Percentiles rank a stretch among this genome's conserved stretches.
These are phyloP conservation scores for Argopecten irradians DNA, from an alignment of 1,140 invertebrate species.

Conservation along the genomic window DNA sequence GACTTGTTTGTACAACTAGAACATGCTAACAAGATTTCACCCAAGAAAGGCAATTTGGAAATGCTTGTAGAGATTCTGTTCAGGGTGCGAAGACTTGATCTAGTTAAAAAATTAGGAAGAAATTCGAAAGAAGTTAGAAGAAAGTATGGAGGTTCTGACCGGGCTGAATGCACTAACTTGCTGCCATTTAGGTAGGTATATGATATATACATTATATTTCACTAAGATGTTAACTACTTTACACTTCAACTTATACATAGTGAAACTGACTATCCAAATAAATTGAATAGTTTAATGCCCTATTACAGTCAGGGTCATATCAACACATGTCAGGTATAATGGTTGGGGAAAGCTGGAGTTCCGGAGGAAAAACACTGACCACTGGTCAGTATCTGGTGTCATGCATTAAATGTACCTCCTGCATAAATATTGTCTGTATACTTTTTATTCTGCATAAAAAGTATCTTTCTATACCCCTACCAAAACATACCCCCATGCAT, in stretches of 20 bases:
- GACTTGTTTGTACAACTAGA: slow-evolving; percentile 42
- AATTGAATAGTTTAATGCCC: too few relatives aligned
- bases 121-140: slow-evolving; percentile 22
- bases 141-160: slow-evolving; percentile 16
- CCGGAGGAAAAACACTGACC: too few relatives aligned
- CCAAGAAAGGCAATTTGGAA: slow-evolving; percentile 29
- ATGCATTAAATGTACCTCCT: too few relatives aligned
- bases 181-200: slow-evolving; percentile 34
- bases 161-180: neutral
- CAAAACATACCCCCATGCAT: too few relatives aligned
- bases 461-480: too few relatives aligned
- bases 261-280: too few relatives aligned
- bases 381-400: too few relatives aligned
- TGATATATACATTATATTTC: neutral
- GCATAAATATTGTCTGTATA: too few relatives aligned
- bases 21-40: slow-evolving; percentile 38
- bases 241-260: neutral
- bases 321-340: too few relatives aligned
- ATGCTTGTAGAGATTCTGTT: slow-evolving; percentile 39
- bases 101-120: slow-evolving; percentile 35
- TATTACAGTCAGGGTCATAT: too few relatives aligned
- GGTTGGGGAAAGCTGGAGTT: too few relatives aligned
- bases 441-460: too few relatives aligned
- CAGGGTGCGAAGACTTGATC: slow-evolving; percentile 42
- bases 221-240: neutral